Percentiles rank a stretch among this genome's conserved stretches.
Conservation (phyloP, 1,140 invertebrate species). For the Diachasma alloeum region DNA sequence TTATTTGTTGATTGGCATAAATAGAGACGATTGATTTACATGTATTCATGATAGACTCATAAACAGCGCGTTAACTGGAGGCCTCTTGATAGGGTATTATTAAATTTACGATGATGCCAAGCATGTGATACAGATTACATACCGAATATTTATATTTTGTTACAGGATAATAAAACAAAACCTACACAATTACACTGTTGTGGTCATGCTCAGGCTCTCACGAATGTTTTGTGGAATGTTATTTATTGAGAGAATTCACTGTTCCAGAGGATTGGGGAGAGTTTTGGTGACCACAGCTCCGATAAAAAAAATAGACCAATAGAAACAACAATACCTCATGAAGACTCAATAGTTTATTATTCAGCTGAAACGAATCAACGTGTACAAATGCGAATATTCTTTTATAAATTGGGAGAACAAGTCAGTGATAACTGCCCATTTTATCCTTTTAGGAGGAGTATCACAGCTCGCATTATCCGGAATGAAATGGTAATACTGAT, state of each 20-base stretch:
- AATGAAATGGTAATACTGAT: background rate
- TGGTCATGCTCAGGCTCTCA: slow-evolving; percentile 36
- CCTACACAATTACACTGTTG: slow-evolving; percentile 49
- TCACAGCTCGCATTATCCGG: slow-evolving; percentile 47
- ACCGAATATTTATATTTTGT: slow-evolving; percentile 66
- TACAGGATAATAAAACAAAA: slow-evolving; percentile 53
- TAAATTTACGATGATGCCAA: slow-evolving; percentile 54
- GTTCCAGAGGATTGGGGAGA: background rate
- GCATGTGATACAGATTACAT: slow-evolving; percentile 55
- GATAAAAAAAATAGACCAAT: slow-evolving; percentile 62
- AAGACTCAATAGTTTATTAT: slow-evolving; percentile 66
- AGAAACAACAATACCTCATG: slow-evolving; percentile 67
- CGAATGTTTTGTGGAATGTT: no score
- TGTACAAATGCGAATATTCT: slow-evolving; percentile 65
- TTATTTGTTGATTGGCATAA: background rate
- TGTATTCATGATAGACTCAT: slow-evolving; percentile 2
- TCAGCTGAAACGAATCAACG: slow-evolving; percentile 46
- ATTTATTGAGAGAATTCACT: no score
- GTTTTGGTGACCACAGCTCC: slow-evolving; percentile 38
- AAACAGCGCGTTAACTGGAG: slow-evolving; percentile 33
- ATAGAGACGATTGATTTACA: background rate
- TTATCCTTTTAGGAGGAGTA: slow-evolving; percentile 31
- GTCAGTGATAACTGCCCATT: slow-evolving; percentile 27
- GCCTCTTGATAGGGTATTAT: slow-evolving; percentile 56
- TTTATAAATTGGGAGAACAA: slow-evolving; percentile 54